Base-by-base conservation (phyloP, 2,113 vertebrate genomes). In the Phaethon lepturus region DNA sequence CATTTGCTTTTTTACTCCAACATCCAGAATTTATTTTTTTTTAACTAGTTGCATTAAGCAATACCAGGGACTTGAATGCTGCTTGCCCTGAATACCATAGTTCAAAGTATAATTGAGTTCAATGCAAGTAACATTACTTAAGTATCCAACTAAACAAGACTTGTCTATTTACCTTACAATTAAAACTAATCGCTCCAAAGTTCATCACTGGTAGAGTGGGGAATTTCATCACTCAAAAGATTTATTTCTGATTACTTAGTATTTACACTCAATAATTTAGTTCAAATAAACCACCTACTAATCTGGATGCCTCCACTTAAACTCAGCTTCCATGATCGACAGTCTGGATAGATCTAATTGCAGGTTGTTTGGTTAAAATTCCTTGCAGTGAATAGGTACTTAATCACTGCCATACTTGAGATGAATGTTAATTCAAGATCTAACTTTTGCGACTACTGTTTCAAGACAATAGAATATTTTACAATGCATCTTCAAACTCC, bases 91-190 rank as follows among this genome's bases (percentile, higher is more conserved):
- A 73, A 26, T 29, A 53, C 24, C 62, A 83, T 11, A 69, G 76
- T 85, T 89, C 75, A 86, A 80, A 81, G 76, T 58, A 44, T 53
- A 79, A 77, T 2, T 29, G 29, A 84, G 69, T 81, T 84, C 45
- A 76, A 11, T 8, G 42, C 62, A 45, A 93, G 86, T 45, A 85
- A 59, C 50, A 50, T 35, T 35, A 40, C 63, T 76, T 45, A 55
- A 73, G 60, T n/a, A 58, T 28, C 55, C 80, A 74, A 88, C 68
- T 89, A 94, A 85, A 40, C 60, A 90, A n/a, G 81, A 49, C 63
- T 58, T 63, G 33, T 55, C 62, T 95, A 35, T 95, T 91, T 91
- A 93, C 93, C 73, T 75, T 73, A 68, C 79, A 91, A 93, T 94
- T 90, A 92, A 72, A 68, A 73, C 59, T 76, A 91, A 91, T 78